phyloP scores from a whole-genome alignment of 2,797 vertebrate species.

The Leptodactylus fallax region DNA sequence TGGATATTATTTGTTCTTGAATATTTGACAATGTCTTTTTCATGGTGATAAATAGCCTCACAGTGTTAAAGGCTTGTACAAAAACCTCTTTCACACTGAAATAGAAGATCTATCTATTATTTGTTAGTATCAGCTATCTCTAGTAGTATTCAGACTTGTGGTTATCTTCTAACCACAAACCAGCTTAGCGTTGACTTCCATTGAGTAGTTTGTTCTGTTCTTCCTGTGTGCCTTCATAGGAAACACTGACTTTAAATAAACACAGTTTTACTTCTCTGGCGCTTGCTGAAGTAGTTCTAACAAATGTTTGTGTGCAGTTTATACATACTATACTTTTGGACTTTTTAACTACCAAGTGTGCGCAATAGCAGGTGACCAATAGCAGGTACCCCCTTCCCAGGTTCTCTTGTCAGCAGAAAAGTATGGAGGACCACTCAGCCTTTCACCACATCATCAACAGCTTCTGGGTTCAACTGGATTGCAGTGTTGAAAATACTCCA shows the following conservation, averaged over 20 bases:
- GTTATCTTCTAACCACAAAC: background rate
- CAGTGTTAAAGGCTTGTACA: constrained; percentile 26
- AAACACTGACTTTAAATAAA: background rate
- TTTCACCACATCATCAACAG: no score
- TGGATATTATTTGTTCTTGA: background rate
- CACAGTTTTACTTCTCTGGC: no score
- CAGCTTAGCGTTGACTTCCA: background rate
- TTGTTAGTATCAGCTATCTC: background rate
- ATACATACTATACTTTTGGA: no score
- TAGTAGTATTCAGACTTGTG: constrained; percentile 2
- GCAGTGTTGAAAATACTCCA: no score
- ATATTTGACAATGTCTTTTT: background rate
- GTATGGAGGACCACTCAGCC: no score
- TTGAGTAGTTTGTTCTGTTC: background rate
- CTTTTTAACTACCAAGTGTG: no score
- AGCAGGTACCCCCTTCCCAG: no score
- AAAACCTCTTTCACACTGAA: background rate
- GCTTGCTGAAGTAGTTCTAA: no score
- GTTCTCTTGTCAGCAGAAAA: no score
- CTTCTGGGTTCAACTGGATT: no score
- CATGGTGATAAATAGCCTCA: background rate
- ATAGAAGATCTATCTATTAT: background rate
- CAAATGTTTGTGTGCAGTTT: no score
- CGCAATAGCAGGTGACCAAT: no score
- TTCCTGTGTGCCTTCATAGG: constrained; percentile 7